Percentiles rank a stretch among this genome's conserved stretches.
phyloP scores from a whole-genome alignment of 2,113 vertebrate species.

The Cebidichthys violaceus region DNA sequence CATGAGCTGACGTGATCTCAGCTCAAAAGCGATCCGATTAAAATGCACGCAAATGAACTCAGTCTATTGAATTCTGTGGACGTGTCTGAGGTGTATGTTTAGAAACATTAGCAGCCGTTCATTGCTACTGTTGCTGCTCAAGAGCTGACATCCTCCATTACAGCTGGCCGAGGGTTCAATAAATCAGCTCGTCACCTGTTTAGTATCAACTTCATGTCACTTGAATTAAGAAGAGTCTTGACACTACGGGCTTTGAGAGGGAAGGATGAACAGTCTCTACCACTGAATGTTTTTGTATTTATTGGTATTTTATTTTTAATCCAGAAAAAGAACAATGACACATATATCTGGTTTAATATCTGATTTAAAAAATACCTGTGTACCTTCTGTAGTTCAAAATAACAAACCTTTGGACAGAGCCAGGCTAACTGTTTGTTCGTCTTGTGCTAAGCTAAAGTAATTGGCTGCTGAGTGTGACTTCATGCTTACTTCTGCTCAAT shows the following conservation, averaged over 20 bases:
- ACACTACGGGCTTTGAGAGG: background rate
- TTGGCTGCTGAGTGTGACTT: background rate
- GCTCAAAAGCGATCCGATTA: slow-evolving; percentile 5
- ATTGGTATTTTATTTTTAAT: background rate
- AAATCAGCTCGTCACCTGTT: background rate
- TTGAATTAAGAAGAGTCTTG: background rate
- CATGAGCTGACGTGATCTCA: slow-evolving; percentile 12
- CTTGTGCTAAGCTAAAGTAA: background rate
- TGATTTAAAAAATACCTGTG: background rate
- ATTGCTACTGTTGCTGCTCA: background rate
- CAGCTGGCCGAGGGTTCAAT: background rate
- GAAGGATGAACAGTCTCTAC: background rate
- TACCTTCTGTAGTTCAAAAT: no score
- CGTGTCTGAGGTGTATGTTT: background rate
- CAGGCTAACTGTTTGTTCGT: no score
- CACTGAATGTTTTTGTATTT: background rate
- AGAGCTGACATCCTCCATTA: background rate
- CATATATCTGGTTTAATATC: background rate
- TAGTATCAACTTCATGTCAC: background rate
- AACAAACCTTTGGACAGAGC: no score
- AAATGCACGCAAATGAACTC: slow-evolving; percentile 11
- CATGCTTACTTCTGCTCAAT: no score
- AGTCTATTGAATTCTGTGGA: background rate
- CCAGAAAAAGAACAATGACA: background rate
- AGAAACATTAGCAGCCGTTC: background rate